A percentile compares a stretch with the other conserved stretches of the same genome.
Evolutionary conservation across 2,888 invertebrate genomes (phyloP).

Genomic region (Drosophila nr. perissopoda): DNA sequence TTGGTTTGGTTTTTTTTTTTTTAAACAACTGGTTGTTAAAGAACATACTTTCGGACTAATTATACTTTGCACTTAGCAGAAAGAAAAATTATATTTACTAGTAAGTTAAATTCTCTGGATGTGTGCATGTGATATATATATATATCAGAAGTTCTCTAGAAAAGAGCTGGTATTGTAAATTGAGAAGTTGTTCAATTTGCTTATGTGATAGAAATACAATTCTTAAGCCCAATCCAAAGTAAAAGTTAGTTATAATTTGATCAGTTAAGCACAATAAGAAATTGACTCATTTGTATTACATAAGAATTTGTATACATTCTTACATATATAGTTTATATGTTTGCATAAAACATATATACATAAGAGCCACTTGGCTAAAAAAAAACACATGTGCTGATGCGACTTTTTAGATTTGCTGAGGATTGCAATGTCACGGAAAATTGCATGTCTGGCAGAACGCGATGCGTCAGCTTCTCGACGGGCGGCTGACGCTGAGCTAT

Average conservation of each 20-base stretch:
- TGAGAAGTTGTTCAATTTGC: neutral
- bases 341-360: neutral
- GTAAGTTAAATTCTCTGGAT: constrained; percentile 25
- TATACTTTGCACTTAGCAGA: neutral
- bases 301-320: neutral
- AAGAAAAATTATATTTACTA: constrained; percentile 8
- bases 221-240: neutral
- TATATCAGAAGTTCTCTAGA: constrained; percentile 9
- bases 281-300: neutral
- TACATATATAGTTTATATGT: neutral
- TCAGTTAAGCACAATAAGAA: neutral
- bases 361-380: constrained; percentile 9
- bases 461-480: constrained; percentile 53
- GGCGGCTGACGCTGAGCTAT: constrained; percentile 41
- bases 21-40: constrained; percentile 10
- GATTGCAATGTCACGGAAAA: constrained; percentile 73
- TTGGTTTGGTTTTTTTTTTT: neutral
- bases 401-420: constrained; percentile 64
- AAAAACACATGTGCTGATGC: constrained; percentile 43
- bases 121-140: neutral
- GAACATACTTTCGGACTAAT: constrained; percentile 2
- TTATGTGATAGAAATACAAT: neutral
- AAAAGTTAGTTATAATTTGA: neutral
- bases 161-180: neutral
- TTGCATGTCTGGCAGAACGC: constrained; percentile 66